Percentiles rank a stretch among this genome's conserved stretches.
Conservation (phyloP, 2,113 vertebrate genomes). For the Myxocyprinus asiaticus region DNA sequence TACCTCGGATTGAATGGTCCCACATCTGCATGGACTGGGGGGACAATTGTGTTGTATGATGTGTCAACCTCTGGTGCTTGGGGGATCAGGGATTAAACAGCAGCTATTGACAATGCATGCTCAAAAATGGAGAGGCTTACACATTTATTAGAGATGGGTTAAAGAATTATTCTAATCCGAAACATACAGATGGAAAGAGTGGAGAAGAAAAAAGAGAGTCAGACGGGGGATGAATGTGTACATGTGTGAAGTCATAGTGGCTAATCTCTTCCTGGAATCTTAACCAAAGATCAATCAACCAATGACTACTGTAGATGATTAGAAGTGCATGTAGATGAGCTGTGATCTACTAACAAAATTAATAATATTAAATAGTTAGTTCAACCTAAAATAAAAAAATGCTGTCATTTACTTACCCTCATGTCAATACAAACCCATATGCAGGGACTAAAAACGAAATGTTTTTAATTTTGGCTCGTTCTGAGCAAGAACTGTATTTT, state of each 20-base stretch:
- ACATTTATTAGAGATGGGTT: conserved; percentile 25
- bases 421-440: too few relatives aligned
- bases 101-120: conserved; percentile 41
- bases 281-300: too few relatives aligned
- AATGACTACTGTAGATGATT: too few relatives aligned
- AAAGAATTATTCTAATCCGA: conserved; percentile 50
- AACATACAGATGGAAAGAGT: conserved; percentile 25
- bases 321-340: too few relatives aligned
- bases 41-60: conserved; percentile 44
- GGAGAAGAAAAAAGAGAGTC: conserved; percentile 12
- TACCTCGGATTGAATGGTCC: conserved; percentile 47
- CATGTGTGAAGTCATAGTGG: neutral
- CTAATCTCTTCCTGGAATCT: conserved; percentile 3
- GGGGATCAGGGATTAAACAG: conserved; percentile 49
- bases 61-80: conserved; percentile 38
- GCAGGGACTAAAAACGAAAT: too few relatives aligned
- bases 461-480: too few relatives aligned
- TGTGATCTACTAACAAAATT: too few relatives aligned
- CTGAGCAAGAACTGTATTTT: too few relatives aligned
- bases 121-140: conserved; percentile 19
- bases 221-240: neutral
- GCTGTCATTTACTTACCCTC: too few relatives aligned
- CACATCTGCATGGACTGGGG: conserved; percentile 43
- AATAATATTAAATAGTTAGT: too few relatives aligned
- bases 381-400: too few relatives aligned